Evolutionary conservation across 2,113 vertebrate species (phyloP), one percentile per base, ranked within the genome.

Genomic region (Epinephelus moara): DNA sequence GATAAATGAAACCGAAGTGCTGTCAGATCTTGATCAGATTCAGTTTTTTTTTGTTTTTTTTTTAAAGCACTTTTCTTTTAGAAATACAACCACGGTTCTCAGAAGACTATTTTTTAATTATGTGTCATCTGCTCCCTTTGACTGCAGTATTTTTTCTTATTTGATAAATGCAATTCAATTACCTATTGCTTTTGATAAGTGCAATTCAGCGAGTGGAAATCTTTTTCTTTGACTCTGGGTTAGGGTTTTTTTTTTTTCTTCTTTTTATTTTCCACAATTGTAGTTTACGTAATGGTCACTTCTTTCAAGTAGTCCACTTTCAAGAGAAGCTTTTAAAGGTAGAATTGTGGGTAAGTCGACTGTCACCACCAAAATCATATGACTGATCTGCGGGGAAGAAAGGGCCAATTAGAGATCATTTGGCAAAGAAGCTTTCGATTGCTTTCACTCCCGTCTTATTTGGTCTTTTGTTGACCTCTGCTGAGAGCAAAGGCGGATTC

Each of bases 381-480:
- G 95, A 96, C 91, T 95, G 93, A 96, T 93, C 93, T 94, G 68
- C 89, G 52, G 91, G 94, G 97, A 98, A 99, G 96, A 99, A 99
- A 98, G 97, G 93, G 93, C 90, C 96, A 97, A 99, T 99, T 98
- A 97, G 96, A 97, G 96, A 97, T 97, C 90, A 98, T 98, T 99
- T 98, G 95, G 95, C 94, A 94, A 96, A 97, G 97, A 98, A 97
- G 97, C 96, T 96, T 97, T 93, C 88, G 94, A 96, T 95, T 95
- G 95, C 96, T 96, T 96, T 96, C 96, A 94, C 93, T 95, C 93
- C 82, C 87, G 94, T 90, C 95, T 95, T 93, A 91, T 94, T 97
- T 97, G 96, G 95, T 97, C 96, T 97, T 97, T 96, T 95, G 94
- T 96, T 97, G 96, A 97, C 96, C 96, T 96, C 96, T 96, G 96